phyloP scores from a whole-genome alignment of 2,113 vertebrate genomes.

The Todiramphus chloris region DNA sequence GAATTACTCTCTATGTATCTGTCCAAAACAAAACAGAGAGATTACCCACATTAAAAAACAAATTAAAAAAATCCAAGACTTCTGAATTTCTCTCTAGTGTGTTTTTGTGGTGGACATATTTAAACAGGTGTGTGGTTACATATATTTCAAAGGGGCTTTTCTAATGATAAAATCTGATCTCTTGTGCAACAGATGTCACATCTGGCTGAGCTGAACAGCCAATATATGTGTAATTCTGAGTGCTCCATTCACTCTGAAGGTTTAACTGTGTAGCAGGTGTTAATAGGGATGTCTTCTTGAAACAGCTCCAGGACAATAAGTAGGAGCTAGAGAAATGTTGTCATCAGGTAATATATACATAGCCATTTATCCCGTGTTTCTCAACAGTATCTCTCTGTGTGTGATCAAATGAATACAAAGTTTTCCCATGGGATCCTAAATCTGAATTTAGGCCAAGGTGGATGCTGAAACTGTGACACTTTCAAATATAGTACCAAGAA shows the following conservation, averaged over 20 bases:
- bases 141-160: background rate
- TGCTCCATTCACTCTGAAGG: background rate
- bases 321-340: background rate
- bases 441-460: conserved; percentile 18
- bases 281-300: background rate
- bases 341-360: background rate
- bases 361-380: background rate
- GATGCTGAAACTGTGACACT: background rate
- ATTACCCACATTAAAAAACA: background rate
- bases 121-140: background rate
- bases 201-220: background rate
- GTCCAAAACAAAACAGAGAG: background rate
- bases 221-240: background rate
- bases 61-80: background rate
- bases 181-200: background rate
- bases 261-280: background rate
- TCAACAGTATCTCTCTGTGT: background rate
- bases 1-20: background rate
- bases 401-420: background rate
- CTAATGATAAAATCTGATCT: background rate
- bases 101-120: background rate
- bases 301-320: background rate
- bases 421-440: background rate
- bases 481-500: background rate
- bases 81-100: background rate